Evolutionary conservation across 2,113 vertebrate species (phyloP).

Genomic region (Damaliscus lunatus): DNA sequence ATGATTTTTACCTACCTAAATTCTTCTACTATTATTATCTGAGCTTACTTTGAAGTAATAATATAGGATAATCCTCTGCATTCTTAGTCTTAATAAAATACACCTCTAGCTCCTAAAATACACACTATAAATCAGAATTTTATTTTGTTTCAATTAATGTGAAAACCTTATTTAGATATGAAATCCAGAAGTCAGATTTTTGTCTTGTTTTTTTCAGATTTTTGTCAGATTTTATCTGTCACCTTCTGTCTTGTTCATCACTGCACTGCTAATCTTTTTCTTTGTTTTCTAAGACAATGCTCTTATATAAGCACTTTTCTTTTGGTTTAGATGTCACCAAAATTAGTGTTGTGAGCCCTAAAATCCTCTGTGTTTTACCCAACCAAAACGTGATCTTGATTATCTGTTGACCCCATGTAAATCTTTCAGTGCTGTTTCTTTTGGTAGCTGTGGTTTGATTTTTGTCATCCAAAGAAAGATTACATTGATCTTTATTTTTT

Average conservation of each 20-base stretch:
- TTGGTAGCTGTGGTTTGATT: background rate
- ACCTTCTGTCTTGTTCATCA: background rate
- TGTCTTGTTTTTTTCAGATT: background rate
- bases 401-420: background rate
- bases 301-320: background rate
- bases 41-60: background rate
- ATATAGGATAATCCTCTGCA: background rate
- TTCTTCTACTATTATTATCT: background rate
- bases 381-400: background rate
- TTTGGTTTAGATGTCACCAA: background rate
- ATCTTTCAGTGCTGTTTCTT: background rate
- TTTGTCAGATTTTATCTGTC: background rate
- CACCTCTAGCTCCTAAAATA: background rate
- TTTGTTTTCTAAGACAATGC: background rate
- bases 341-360: background rate
- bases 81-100: slow-evolving; percentile 1
- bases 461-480: background rate
- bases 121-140: background rate
- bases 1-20: background rate
- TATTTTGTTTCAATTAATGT: background rate
- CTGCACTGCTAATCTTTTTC: background rate
- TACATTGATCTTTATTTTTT: background rate
- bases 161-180: background rate
- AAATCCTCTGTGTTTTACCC: background rate
- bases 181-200: background rate